Base-by-base conservation (phyloP, 2,113 vertebrate species). In the Pitta sordida region DNA sequence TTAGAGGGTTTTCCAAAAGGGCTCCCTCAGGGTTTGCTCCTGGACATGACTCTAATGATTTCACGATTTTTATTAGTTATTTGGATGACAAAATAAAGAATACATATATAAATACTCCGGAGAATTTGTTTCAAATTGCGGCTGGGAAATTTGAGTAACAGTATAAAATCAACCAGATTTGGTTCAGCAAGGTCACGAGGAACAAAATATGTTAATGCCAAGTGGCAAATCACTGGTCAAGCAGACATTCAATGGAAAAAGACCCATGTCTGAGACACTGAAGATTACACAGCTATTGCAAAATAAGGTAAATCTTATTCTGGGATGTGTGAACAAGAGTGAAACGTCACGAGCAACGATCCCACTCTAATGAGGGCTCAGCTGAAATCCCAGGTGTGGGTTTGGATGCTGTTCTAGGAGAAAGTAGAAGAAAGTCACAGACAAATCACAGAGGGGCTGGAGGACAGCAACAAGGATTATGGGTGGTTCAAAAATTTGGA, bases 21-120 rank as follows among this genome's bases (percentile, higher is more conserved):
- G 26, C 2, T 93, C 88, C 85, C 15, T 2, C 56, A 63, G 64
- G 88, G 36, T 55, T 91, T 7, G 1, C 46, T 83, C n/a, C 75
- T 91, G 63, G 79, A 73, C 34, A 21, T 2, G 5, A 56, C 71
- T 76, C 78, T 69, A 83, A 58, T 83, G n/a, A n/a, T n/a, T n/a
- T n/a, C n/a, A n/a, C n/a, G n/a, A 69, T 94, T 93, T 96, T 91
- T 49, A 62, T 85, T 90, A 76, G 84, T 58, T 85, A 32, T 89
- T 90, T 83, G 78, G 63, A 88, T 85, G 79, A 91, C 0, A 10
- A 85, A 93, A 80, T 76, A 62, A 85, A 73, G 36, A 85, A 55
- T 51, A 63, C 39, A 46, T 44, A 63, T 43, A 46, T 44, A 76
- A 87, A 73, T 73, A 79, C 37, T 79, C 24, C 5, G 7, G 49